Conservation (phyloP, 2,888 invertebrate species). For the Iselma pallidipennis region DNA sequence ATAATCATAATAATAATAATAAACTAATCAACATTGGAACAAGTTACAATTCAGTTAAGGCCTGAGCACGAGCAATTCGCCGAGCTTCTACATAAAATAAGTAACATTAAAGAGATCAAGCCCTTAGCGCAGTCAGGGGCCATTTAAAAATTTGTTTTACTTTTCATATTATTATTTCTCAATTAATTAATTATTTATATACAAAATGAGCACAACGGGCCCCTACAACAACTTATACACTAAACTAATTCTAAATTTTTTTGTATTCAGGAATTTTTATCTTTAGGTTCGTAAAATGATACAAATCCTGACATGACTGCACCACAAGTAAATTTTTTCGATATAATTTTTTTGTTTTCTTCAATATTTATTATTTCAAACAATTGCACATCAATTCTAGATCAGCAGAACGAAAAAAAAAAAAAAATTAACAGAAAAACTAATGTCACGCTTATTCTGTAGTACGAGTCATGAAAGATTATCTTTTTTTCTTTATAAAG, state of each 20-base stretch:
- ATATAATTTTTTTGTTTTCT: too few species aligned
- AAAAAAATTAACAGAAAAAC: neutral
- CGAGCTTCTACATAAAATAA: conserved; percentile 35
- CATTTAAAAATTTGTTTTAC: conserved; percentile 27
- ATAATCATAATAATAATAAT: conserved; percentile 9
- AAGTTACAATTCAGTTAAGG: conserved; percentile 24
- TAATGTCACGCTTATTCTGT: too few species aligned
- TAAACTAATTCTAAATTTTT: conserved; percentile 35
- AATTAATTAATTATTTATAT: conserved; percentile 32
- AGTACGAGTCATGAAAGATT: too few species aligned
- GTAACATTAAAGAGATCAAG: conserved; percentile 50
- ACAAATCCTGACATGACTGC: neutral
- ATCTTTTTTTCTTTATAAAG: too few species aligned
- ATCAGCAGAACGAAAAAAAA: neutral
- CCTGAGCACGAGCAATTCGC: conserved; percentile 27
- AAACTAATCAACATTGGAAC: conserved; percentile 17
- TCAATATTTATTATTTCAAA: too few species aligned
- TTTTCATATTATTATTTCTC: neutral
- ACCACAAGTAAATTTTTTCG: too few species aligned
- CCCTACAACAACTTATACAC: conserved; percentile 38
- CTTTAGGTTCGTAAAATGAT: conserved; percentile 6
- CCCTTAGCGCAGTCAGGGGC: conserved; percentile 47
- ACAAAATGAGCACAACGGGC: conserved; percentile 41
- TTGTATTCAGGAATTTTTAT: conserved; percentile 26
- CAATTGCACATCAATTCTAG: neutral